phyloP scores from a whole-genome alignment of 2,113 vertebrate genomes.

The Dolichallabes microphthalmus region DNA sequence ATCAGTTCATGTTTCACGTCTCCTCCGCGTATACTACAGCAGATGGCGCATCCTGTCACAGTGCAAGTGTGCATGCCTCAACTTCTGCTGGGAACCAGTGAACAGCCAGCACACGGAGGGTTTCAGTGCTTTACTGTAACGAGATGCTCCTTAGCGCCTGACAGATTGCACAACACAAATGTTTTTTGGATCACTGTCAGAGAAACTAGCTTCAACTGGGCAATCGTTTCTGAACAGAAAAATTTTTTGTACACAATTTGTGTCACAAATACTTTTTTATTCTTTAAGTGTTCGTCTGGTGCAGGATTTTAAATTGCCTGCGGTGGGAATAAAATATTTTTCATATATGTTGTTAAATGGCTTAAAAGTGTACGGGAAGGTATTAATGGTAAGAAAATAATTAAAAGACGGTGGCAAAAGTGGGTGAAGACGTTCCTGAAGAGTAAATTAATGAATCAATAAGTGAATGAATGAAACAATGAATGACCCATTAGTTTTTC shows the following conservation, averaged over 20 bases:
- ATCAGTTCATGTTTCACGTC: slow-evolving; percentile 43
- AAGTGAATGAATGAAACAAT: not conserved
- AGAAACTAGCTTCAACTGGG: not conserved
- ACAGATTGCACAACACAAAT: slow-evolving; percentile 17
- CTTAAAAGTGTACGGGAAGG: not conserved
- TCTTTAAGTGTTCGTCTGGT: not conserved
- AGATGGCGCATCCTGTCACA: slow-evolving; percentile 47
- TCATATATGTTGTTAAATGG: not conserved
- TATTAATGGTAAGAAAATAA: not conserved
- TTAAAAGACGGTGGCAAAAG: not conserved
- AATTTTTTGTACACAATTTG: too few species aligned
- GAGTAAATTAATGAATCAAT: not conserved
- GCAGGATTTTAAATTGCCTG: not conserved
- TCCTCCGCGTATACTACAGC: slow-evolving; percentile 37
- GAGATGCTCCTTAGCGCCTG: slow-evolving; percentile 23
- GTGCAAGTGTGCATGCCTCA: slow-evolving; percentile 15
- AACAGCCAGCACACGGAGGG: slow-evolving; percentile 21
- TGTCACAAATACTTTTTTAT: not conserved
- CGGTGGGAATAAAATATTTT: not conserved
- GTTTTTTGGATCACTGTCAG: not conserved
- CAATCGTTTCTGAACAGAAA: not conserved
- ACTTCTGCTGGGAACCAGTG: slow-evolving; percentile 32
- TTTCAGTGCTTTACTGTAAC: slow-evolving; percentile 34
- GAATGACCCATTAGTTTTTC: not conserved
- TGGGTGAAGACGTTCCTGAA: not conserved